Base-by-base conservation (phyloP, 2,113 vertebrate species). In the Pardalotus punctatus region DNA sequence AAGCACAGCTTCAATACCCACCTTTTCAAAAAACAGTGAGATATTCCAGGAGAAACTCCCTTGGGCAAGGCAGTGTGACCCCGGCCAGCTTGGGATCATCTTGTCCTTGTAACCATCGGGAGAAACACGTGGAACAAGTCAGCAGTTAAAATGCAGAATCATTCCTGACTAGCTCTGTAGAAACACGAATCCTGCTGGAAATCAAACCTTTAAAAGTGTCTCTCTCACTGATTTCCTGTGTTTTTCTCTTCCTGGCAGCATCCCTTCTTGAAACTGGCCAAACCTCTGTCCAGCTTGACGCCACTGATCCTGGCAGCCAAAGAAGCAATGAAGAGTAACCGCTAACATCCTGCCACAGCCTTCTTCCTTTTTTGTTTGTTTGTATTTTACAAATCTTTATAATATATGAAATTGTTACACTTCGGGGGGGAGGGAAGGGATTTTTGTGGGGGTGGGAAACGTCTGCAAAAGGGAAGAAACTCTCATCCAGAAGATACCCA, bases 271-370 rank as follows among this genome's bases (percentile, higher is more conserved):
- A 99, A 99, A 98, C 97, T 99, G 98, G 99, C 99, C 45, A 99
- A 99, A 98, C 99, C 99, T 40, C 98, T 99, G 62, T 99, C 99
- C 92, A 99, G 99, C 97, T 98, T 99, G 97, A 99, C 99, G 20
- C 99, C 99, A 40, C 98, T 99, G 96, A 99, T 99, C 97, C 97
- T 99, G 98, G 99, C 99, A 93, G 99, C 99, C 98, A 99, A 99
- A 98, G 99, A 99, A 90, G 99, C 99, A 87, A 99, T 99, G 99
- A 99, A 99, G 98, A 99, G 98, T 98, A 99, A 98, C 97, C 99
- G 99, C 97, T 99, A 99, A 97, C 96, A 27, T 74, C 78, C 64
- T 92, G 73, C 74, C 43, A 7, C 91, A 65, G 95, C 96, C 94
- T 95, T 96, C 92, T 6, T 86, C 18, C 76, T 95, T 92, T 82